Conservation (phyloP, 2,888 invertebrate genomes). For the Hofmannophila pseudospretella region DNA sequence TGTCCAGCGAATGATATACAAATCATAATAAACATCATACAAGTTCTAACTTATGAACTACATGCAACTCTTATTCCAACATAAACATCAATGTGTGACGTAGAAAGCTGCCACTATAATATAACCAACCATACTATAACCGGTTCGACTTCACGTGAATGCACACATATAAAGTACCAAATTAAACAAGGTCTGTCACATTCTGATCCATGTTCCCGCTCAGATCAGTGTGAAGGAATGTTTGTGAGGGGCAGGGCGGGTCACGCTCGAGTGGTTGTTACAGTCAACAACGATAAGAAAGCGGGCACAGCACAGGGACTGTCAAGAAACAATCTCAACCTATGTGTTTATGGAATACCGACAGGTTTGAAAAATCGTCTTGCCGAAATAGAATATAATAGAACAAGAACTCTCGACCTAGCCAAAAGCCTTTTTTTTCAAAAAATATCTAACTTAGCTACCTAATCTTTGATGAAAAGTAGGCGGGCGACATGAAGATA, state of each 20-base stretch:
- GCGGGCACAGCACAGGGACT: conserved; percentile 51
- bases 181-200: conserved; percentile 65
- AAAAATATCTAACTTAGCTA: too few species aligned
- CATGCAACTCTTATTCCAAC: conserved; percentile 34
- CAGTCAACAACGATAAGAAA: conserved; percentile 64
- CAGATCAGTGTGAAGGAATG: conserved; percentile 31
- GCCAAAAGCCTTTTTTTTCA: too few species aligned
- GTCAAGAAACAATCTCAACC: conserved; percentile 57
- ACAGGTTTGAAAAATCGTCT: conserved; percentile 19
- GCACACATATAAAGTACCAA: conserved; percentile 65
- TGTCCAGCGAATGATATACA: conserved; percentile 59
- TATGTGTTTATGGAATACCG: conserved; percentile 45
- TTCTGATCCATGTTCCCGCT: conserved; percentile 48
- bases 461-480: too few species aligned
- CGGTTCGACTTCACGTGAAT: conserved; percentile 65
- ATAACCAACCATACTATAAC: too few species aligned
- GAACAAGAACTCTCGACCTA: too few species aligned
- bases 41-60: conserved; percentile 50
- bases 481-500: too few species aligned
- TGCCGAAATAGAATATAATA: conserved; percentile 1
- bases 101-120: conserved; percentile 63
- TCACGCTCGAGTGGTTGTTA: conserved; percentile 49
- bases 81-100: conserved; percentile 62
- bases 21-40: conserved; percentile 67
- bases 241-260: conserved; percentile 34